phyloP scores from a whole-genome alignment of 2,888 invertebrate species.

The Sympetrum striolatum region DNA sequence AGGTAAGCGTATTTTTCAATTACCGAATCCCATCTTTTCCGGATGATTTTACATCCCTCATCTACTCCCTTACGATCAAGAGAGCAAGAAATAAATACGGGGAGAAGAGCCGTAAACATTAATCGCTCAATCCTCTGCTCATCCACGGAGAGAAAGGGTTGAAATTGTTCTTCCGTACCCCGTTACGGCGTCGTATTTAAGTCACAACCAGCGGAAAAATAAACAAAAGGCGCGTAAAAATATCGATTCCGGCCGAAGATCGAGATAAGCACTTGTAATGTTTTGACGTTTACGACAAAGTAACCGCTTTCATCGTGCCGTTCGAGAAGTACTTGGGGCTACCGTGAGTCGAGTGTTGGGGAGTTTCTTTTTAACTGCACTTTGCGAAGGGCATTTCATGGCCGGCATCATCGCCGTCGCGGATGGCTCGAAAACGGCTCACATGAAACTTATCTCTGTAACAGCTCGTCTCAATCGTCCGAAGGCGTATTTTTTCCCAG shows the following conservation, averaged over 20 bases:
- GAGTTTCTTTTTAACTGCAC: not conserved
- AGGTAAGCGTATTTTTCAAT: no score
- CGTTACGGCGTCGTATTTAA: not conserved
- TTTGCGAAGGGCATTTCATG: not conserved
- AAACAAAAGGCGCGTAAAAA: not conserved
- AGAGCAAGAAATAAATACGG: not conserved
- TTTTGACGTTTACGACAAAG: constrained; percentile 13
- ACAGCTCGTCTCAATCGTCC: not conserved
- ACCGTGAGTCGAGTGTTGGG: not conserved
- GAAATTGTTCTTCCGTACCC: not conserved
- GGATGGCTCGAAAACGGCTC: not conserved
- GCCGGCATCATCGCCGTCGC: not conserved
- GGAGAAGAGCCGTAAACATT: not conserved
- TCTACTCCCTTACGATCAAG: no score
- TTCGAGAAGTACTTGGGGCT: not conserved
- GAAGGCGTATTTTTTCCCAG: not conserved
- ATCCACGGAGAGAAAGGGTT: not conserved
- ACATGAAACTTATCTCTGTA: not conserved
- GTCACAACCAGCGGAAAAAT: not conserved
- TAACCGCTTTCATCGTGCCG: not conserved
- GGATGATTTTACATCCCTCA: no score
- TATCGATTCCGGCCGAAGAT: not conserved
- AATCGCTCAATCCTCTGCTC: not conserved
- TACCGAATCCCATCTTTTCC: no score
- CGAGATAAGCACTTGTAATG: not conserved